These are phyloP conservation scores for Chelidonichthys spinosus DNA, from an alignment of 2,797 vertebrate genomes.

Conservation along the genomic window DNA sequence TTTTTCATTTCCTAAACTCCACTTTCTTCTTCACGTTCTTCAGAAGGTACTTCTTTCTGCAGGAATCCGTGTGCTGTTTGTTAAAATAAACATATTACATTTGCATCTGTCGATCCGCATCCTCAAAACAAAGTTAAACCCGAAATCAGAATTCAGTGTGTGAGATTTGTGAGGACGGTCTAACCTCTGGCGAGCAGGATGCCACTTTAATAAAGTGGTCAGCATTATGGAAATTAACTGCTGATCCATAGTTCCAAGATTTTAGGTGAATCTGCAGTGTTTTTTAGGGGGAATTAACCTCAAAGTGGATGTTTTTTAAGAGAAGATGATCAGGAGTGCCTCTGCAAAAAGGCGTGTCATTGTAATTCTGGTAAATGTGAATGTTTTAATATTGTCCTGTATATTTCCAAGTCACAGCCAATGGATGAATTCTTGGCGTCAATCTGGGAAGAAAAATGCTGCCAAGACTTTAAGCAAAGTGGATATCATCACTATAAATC, in stretches of 20 bases:
- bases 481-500: neutral
- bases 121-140: neutral
- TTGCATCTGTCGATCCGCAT: no score
- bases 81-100: no score
- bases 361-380: neutral
- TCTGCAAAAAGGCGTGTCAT: neutral
- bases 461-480: neutral
- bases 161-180: no score
- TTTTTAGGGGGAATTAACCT: neutral
- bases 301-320: neutral
- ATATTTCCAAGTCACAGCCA: neutral
- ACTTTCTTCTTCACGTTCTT: no score
- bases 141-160: neutral
- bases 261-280: neutral
- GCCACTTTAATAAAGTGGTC: neutral
- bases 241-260: neutral
- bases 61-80: no score
- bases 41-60: no score
- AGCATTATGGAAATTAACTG: neutral
- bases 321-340: neutral
- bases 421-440: neutral
- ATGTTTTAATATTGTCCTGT: neutral
- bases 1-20: no score
- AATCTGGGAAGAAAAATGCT: neutral
- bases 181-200: conserved; percentile 14